These are phyloP conservation scores for Erythrolamprus reginae DNA, from an alignment of 2,113 vertebrate species.

Conservation along the genomic window DNA sequence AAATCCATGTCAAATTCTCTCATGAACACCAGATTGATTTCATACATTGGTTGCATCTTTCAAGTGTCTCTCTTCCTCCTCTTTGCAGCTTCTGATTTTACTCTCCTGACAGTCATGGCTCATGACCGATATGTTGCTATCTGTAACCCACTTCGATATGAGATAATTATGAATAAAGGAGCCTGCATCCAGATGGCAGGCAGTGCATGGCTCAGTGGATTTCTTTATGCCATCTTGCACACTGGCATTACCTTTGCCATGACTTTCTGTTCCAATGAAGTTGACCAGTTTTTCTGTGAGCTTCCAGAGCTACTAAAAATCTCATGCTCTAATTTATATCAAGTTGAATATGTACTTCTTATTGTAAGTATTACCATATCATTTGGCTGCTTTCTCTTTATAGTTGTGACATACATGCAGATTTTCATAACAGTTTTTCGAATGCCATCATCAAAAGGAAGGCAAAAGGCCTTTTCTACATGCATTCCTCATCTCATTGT, in stretches of 20 bases:
- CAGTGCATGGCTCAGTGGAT: not conserved
- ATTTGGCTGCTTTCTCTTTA: not conserved
- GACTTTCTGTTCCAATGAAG: not conserved
- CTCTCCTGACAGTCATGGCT: not conserved
- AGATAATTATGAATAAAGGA: not conserved
- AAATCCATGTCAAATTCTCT: constrained; percentile 3
- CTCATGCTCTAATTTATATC: not conserved
- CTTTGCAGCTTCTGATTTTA: not conserved
- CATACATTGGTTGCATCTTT: not conserved
- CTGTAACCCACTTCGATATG: constrained; percentile 11
- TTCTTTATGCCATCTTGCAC: not conserved
- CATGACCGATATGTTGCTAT: not conserved
- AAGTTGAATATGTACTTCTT: not conserved
- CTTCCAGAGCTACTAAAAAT: not conserved
- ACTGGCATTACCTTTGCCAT: not conserved
- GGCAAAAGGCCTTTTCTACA: not conserved
- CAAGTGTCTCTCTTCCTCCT: constrained; percentile 4
- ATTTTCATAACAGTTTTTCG: not conserved
- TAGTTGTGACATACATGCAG: not conserved
- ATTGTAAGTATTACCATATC: not conserved
- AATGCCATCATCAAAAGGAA: not conserved
- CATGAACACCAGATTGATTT: not conserved
- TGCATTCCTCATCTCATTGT: not conserved
- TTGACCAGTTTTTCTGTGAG: constrained; percentile 15
- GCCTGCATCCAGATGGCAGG: not conserved